Percentiles rank a stretch among this genome's conserved stretches.
Conservation (phyloP, 2,113 vertebrate genomes). For the Lethenteron reissneri region DNA sequence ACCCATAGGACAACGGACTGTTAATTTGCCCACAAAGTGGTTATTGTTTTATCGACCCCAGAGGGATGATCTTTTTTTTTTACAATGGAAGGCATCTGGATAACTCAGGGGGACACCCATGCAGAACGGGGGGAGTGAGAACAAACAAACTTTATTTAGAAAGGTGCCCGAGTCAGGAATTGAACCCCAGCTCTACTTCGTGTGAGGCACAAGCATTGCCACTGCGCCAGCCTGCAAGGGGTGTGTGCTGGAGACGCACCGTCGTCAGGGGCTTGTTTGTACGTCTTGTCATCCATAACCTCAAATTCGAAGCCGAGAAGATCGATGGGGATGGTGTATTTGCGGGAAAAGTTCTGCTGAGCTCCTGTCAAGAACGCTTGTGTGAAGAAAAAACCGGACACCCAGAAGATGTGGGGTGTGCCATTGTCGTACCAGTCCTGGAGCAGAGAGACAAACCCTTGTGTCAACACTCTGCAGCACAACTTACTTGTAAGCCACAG, state of each 20-base stretch:
- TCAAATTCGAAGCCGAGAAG: conserved; percentile 56
- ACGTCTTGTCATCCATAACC: conserved; percentile 45
- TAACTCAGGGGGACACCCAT: not conserved
- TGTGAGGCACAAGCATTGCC: not conserved
- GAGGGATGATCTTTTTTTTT: not conserved
- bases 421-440: conserved; percentile 47
- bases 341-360: conserved; percentile 65
- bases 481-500: not conserved
- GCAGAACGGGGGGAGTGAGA: not conserved
- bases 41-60: not conserved
- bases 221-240: not conserved
- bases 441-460: not conserved
- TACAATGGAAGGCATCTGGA: not conserved
- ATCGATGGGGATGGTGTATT: conserved; percentile 51
- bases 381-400: conserved; percentile 76
- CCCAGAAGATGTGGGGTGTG: conserved; percentile 44
- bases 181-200: not conserved
- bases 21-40: not conserved
- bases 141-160: not conserved
- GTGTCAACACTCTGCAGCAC: not conserved
- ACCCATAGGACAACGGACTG: not conserved
- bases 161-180: not conserved
- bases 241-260: conserved; percentile 23
- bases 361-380: conserved; percentile 64
- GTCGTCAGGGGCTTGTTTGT: conserved; percentile 33